Percentiles rank a stretch among this genome's conserved stretches.
phyloP scores from a whole-genome alignment of 1,140 invertebrate species.

The Drosophila busckii region DNA sequence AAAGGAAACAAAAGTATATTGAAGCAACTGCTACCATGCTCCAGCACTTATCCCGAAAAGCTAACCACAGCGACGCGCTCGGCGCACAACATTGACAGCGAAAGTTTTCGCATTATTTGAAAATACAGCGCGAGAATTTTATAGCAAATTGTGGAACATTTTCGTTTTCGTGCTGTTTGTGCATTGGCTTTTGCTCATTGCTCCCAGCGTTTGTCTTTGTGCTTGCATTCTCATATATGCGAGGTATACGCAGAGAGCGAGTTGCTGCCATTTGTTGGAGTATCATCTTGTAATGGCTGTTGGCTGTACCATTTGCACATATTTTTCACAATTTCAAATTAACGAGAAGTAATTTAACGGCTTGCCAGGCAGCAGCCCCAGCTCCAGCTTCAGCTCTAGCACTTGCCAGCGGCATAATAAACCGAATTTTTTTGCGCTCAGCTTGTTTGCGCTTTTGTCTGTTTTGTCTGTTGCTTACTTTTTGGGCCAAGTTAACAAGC shows the following conservation, averaged over 20 bases:
- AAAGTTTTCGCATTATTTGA: slow-evolving; percentile 76
- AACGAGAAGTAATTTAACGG: slow-evolving; percentile 76
- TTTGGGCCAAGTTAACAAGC: slow-evolving; percentile 48
- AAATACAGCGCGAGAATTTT: slow-evolving; percentile 69
- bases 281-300: slow-evolving; percentile 63
- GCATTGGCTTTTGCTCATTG: slow-evolving; percentile 39
- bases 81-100: slow-evolving; percentile 47
- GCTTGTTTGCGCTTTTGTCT: slow-evolving; percentile 24
- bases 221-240: slow-evolving; percentile 2
- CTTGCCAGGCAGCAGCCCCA: slow-evolving; percentile 28
- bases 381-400: slow-evolving; percentile 41
- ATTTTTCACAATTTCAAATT: slow-evolving; percentile 75
- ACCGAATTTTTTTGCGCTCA: background rate
- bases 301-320: slow-evolving; percentile 62
- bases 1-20: slow-evolving; percentile 75
- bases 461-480: slow-evolving; percentile 33
- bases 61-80: too few species aligned
- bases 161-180: slow-evolving; percentile 62
- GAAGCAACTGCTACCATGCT: slow-evolving; percentile 23
- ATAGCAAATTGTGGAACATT: slow-evolving; percentile 68
- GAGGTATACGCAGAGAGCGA: background rate
- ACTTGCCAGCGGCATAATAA: slow-evolving; percentile 7
- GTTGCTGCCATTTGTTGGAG: slow-evolving; percentile 52
- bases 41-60: too few species aligned
- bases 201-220: slow-evolving; percentile 18